These are phyloP conservation scores for Chamaea fasciata DNA, from an alignment of 2,113 vertebrate species.

Conservation along the genomic window DNA sequence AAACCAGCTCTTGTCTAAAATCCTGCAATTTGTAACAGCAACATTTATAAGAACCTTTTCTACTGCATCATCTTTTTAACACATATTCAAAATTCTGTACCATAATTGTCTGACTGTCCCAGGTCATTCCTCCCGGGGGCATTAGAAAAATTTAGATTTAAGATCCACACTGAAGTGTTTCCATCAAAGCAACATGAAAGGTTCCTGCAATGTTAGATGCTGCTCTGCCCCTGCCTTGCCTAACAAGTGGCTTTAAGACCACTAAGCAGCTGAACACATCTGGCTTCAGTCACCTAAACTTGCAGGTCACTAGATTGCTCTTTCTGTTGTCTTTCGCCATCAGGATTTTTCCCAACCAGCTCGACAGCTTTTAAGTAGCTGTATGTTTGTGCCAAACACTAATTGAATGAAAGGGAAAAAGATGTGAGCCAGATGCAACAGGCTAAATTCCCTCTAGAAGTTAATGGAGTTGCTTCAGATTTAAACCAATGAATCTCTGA, in stretches of 20 bases:
- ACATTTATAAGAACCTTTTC: not conserved
- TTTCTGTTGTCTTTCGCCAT: constrained; percentile 52
- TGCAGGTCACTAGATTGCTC: constrained; percentile 54
- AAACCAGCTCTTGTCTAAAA: not conserved
- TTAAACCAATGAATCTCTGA: not conserved
- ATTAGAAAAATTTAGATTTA: not conserved
- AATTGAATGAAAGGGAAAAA: constrained; percentile 58
- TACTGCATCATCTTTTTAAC: not conserved
- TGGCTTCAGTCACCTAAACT: constrained; percentile 57
- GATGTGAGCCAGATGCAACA: constrained; percentile 55
- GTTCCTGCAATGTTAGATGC: not conserved
- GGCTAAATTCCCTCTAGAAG: constrained; percentile 43
- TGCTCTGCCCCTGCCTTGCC: not conserved
- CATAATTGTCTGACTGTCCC: not conserved
- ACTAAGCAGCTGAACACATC: constrained; percentile 45
- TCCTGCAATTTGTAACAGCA: not conserved
- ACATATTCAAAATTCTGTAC: not conserved
- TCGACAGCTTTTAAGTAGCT: constrained; percentile 65
- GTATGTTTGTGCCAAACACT: constrained; percentile 57
- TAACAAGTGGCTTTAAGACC: constrained; percentile 29
- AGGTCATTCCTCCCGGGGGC: not conserved
- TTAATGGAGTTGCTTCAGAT: constrained; percentile 37
- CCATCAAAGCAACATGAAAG: constrained; percentile 33
- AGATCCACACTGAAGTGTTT: not conserved
- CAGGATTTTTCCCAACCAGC: constrained; percentile 52